Percentiles rank a stretch among this genome's conserved stretches.
phyloP scores from a whole-genome alignment of 1,140 invertebrate genomes.

The Tigriopus japonicus region DNA sequence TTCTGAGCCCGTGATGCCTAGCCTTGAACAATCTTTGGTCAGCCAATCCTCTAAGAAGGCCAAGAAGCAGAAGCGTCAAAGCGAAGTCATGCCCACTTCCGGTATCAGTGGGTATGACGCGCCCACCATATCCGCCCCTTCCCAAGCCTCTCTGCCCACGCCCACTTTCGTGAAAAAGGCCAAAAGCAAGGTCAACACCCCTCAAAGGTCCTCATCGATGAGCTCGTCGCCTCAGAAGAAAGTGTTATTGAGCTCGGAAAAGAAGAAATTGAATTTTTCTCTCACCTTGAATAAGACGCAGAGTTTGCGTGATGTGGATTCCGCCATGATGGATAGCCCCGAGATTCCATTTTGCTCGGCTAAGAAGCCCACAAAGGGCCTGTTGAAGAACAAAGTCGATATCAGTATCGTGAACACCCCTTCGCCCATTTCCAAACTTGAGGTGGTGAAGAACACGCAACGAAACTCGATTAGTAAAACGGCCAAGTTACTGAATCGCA shows the following conservation, averaged over 20 bases:
- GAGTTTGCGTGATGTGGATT: background rate
- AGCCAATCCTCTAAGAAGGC: too few relatives aligned
- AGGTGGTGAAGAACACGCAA: background rate
- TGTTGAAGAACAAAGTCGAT: constrained; percentile 6
- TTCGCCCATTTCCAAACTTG: background rate
- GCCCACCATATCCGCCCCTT: background rate
- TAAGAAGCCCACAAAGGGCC: constrained; percentile 2
- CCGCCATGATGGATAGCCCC: background rate
- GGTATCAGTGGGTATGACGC: background rate
- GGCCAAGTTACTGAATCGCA: background rate
- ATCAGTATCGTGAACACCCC: background rate
- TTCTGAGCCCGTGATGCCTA: too few relatives aligned
- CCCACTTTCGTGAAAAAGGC: background rate
- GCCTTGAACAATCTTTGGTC: too few relatives aligned
- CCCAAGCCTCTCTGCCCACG: background rate
- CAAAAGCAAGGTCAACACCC: background rate
- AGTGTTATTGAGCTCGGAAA: background rate
- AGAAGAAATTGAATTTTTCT: constrained; percentile 1
- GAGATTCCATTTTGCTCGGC: constrained; percentile 2
- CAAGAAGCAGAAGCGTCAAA: too few relatives aligned
- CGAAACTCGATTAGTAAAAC: background rate
- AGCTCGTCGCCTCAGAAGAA: background rate
- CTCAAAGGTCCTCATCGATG: background rate
- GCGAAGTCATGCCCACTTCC: background rate
- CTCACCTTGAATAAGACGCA: background rate